Percentiles rank a stretch among this genome's conserved stretches.
Conservation (phyloP, 2,797 vertebrate species). For the Phylloscopus collybita region DNA sequence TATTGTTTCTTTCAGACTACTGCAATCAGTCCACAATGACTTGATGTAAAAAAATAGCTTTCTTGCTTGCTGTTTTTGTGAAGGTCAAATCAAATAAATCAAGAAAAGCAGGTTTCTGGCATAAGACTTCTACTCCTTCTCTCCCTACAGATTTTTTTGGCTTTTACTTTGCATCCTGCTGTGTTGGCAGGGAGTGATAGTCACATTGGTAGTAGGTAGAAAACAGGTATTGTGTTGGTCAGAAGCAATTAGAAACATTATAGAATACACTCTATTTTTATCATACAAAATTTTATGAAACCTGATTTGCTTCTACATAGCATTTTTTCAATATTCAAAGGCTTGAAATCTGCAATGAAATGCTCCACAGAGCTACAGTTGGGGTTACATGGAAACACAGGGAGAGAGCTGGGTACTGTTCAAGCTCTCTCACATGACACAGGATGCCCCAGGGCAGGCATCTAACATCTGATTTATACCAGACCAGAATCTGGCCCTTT, state of each 20-base stretch:
- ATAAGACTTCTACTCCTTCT: neutral
- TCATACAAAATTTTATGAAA: neutral
- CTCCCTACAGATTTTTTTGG: neutral
- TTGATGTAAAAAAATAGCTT: slow-evolving; percentile 61
- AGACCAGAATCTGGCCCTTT: slow-evolving; percentile 7
- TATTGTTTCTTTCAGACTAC: slow-evolving; percentile 69
- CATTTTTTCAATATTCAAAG: neutral
- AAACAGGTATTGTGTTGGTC: neutral
- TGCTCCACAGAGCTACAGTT: neutral
- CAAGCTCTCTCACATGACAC: neutral
- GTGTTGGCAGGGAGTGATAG: neutral
- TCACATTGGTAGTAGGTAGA: neutral
- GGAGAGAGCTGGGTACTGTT: neutral
- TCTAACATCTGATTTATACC: slow-evolving; percentile 16
- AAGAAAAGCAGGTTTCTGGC: slow-evolving; percentile 20
- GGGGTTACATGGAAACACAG: neutral
- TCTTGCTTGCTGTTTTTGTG: slow-evolving; percentile 62
- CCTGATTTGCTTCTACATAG: neutral
- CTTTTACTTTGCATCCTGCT: neutral
- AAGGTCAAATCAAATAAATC: slow-evolving; percentile 58
- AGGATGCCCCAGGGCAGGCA: neutral
- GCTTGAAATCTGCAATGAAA: neutral
- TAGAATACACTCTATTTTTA: neutral
- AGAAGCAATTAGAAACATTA: neutral
- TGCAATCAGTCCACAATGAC: slow-evolving; percentile 52